Percentiles rank a stretch among this genome's conserved stretches.
Conservation (phyloP, 2,113 vertebrate species). For the Hemicordylus capensis region DNA sequence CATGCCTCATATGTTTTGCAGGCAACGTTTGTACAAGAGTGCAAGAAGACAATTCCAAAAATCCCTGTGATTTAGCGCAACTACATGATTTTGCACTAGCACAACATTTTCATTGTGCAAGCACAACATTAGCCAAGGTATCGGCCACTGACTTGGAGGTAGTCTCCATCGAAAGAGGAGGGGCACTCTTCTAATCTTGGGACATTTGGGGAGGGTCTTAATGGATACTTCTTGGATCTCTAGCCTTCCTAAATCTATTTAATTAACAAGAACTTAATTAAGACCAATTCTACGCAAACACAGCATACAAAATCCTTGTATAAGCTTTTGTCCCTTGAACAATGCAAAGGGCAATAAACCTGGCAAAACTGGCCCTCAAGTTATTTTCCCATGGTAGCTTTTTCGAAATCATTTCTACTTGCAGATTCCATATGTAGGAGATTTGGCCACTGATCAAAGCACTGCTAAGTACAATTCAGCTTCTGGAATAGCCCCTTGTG, state of each 20-base stretch:
- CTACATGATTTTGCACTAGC: too few relatives aligned
- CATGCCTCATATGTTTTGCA: too few relatives aligned
- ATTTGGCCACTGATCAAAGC: not conserved
- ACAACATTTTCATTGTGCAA: too few relatives aligned
- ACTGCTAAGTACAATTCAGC: not conserved
- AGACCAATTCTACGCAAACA: not conserved
- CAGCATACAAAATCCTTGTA: not conserved
- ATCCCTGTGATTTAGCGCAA: too few relatives aligned
- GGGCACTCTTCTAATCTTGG: not conserved
- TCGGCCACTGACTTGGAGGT: too few relatives aligned
- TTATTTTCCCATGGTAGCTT: not conserved
- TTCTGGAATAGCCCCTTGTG: slow-evolving; percentile 5
- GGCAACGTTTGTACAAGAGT: too few relatives aligned
- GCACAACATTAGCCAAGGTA: too few relatives aligned
- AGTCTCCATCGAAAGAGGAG: too few relatives aligned
- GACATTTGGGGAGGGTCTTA: not conserved
- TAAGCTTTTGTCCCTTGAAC: not conserved
- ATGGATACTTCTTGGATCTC: not conserved
- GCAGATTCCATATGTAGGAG: not conserved
- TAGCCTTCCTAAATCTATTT: not conserved
- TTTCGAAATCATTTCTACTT: not conserved
- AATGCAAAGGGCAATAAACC: slow-evolving; percentile 27
- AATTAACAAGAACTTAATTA: not conserved
- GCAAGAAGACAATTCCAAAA: too few relatives aligned
- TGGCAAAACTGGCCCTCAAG: slow-evolving; percentile 23